Conservation (phyloP, 2,888 invertebrate genomes). For the Oscheius sp. region DNA sequence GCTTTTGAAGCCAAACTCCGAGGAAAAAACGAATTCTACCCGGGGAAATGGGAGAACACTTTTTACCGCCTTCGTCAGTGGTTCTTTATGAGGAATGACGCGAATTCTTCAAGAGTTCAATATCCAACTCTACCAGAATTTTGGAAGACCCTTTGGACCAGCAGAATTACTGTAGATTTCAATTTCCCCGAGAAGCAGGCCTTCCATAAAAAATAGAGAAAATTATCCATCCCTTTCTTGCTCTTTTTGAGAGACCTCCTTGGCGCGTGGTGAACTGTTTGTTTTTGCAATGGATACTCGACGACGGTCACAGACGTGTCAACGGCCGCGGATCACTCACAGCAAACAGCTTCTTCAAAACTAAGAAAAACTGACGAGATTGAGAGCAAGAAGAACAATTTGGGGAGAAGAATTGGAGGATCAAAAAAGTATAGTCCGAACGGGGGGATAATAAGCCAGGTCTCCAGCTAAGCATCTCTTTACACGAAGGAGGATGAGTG, state of each 20-base stretch:
- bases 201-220: not conserved
- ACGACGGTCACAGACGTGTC: slow-evolving; percentile 24
- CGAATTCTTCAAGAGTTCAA: too few species aligned
- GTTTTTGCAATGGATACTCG: slow-evolving; percentile 37
- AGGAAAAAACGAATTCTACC: not conserved
- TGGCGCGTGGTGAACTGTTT: slow-evolving; percentile 31
- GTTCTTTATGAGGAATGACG: not conserved
- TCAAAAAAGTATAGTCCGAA: not conserved
- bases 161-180: too few species aligned
- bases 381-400: not conserved
- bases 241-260: not conserved
- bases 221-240: not conserved
- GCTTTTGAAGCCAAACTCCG: not conserved
- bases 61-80: not conserved
- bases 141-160: too few species aligned
- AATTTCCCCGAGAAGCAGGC: too few species aligned
- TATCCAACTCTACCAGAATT: too few species aligned
- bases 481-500: not conserved
- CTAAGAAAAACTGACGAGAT: not conserved
- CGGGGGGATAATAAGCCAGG: too few species aligned
- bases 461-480: not conserved
- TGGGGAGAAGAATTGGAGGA: not conserved
- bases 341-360: slow-evolving; percentile 12
- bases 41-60: not conserved
- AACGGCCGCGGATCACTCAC: slow-evolving; percentile 12